Percentiles rank a stretch among this genome's conserved stretches.
Conservation (phyloP, 2,888 invertebrate species). For the Apamea epomidion region DNA sequence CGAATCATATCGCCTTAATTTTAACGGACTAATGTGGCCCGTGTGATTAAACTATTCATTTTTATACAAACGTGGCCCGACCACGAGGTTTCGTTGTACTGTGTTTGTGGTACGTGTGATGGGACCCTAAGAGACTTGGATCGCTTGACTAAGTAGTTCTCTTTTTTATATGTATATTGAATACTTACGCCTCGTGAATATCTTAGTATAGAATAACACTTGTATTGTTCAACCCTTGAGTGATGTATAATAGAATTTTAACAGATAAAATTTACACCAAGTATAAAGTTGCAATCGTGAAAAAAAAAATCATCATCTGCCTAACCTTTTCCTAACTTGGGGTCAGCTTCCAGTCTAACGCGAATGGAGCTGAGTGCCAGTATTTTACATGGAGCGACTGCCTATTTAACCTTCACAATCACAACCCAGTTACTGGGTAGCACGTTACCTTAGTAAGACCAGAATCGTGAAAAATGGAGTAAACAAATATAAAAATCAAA, state of each 20-base stretch:
- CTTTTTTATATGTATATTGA: not conserved
- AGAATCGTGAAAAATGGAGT: not conserved
- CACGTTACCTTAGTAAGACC: not conserved
- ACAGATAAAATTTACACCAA: too few relatives aligned
- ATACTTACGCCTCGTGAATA: constrained; percentile 14
- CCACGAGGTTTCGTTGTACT: too few relatives aligned
- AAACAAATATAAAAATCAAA: too few relatives aligned
- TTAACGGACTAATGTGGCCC: too few relatives aligned
- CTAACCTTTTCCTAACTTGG: too few relatives aligned
- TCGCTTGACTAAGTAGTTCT: not conserved
- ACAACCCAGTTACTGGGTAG: not conserved
- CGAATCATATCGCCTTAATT: too few relatives aligned
- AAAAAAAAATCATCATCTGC: not conserved
- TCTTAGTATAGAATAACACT: not conserved
- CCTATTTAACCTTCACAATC: too few relatives aligned
- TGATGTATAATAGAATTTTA: not conserved
- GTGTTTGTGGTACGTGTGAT: too few relatives aligned
- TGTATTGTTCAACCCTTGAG: not conserved
- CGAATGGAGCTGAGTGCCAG: not conserved
- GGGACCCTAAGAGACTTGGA: too few relatives aligned
- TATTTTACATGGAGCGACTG: not conserved
- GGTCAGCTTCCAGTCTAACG: not conserved
- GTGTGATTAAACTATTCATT: too few relatives aligned
- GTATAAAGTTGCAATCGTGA: not conserved
- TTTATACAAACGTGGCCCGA: too few relatives aligned